Evolutionary conservation across 2,113 vertebrate genomes (phyloP).

Genomic region (Oncorhynchus keta): DNA sequence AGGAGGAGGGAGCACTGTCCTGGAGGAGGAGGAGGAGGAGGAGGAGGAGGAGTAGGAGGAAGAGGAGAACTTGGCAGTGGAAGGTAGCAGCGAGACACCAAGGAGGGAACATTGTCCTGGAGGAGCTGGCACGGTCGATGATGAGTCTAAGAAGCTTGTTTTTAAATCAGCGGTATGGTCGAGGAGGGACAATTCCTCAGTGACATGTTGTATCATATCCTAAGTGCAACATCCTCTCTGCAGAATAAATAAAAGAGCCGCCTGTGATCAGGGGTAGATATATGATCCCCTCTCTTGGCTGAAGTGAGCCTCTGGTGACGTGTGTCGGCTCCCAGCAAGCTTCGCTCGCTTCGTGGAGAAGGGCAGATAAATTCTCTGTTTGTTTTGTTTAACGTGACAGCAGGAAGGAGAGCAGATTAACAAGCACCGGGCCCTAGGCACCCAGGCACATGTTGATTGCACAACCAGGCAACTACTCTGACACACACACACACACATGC

Average conservation of each 20-base stretch:
- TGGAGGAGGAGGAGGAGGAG: too few relatives aligned
- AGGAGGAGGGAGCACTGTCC: too few relatives aligned
- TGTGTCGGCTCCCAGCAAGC: background rate
- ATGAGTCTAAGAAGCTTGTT: background rate
- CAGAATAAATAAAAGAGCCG: background rate
- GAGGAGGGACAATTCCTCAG: background rate
- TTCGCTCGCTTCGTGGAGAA: background rate
- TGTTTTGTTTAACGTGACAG: constrained; percentile 75
- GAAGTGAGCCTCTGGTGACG: constrained; percentile 15
- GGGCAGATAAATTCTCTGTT: constrained; percentile 65
- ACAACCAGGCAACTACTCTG: constrained; percentile 47
- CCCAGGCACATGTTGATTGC: constrained; percentile 69
- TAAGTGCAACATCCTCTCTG: constrained; percentile 2
- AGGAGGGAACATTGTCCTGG: background rate
- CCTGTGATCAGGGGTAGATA: constrained; percentile 44
- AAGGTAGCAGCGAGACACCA: background rate
- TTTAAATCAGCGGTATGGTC: background rate
- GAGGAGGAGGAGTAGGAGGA: too few relatives aligned
- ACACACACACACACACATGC: constrained; percentile 25
- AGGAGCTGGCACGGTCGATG: background rate
- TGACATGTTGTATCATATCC: constrained; percentile 5
- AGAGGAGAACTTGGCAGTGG: too few relatives aligned
- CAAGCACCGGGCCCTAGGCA: constrained; percentile 70
- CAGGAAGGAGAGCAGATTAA: constrained; percentile 76
- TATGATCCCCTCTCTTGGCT: constrained; percentile 43